A percentile compares a stretch with the other conserved stretches of the same genome.
Conservation (phyloP, 1,140 invertebrate species). For the Mylabris phalerata region DNA sequence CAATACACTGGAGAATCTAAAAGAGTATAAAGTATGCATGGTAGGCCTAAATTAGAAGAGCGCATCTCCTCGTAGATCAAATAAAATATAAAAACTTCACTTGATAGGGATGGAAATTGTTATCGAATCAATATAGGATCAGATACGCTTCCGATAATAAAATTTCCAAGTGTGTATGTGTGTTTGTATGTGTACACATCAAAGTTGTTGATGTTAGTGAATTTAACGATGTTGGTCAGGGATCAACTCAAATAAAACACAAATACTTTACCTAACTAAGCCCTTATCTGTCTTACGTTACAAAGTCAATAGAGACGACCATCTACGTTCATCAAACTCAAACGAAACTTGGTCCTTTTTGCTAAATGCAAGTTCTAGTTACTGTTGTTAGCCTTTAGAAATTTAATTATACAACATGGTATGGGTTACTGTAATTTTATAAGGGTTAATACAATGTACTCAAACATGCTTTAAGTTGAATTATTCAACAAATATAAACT, state of each 20-base stretch:
- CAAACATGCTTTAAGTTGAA: slow-evolving; percentile 10
- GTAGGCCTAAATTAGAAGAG: no score
- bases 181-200: no score
- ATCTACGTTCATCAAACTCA: slow-evolving; percentile 27
- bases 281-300: slow-evolving; percentile 21
- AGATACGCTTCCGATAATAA: no score
- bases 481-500: not conserved
- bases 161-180: no score
- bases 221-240: slow-evolving; percentile 10
- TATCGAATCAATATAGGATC: no score
- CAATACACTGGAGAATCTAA: no score
- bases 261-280: slow-evolving; percentile 13
- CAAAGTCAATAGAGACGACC: slow-evolving; percentile 23
- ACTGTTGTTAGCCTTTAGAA: slow-evolving; percentile 9
- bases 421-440: slow-evolving; percentile 13
- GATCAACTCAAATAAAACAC: slow-evolving; percentile 14
- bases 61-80: no score
- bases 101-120: no score
- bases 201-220: not conserved
- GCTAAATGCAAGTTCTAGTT: slow-evolving; percentile 3
- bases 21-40: no score
- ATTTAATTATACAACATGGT: slow-evolving; percentile 20
- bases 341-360: slow-evolving; percentile 26
- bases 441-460: slow-evolving; percentile 1
- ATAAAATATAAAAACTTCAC: no score